phyloP scores from a whole-genome alignment of 2,797 vertebrate genomes.

The Otolemur crassicaudatus region DNA sequence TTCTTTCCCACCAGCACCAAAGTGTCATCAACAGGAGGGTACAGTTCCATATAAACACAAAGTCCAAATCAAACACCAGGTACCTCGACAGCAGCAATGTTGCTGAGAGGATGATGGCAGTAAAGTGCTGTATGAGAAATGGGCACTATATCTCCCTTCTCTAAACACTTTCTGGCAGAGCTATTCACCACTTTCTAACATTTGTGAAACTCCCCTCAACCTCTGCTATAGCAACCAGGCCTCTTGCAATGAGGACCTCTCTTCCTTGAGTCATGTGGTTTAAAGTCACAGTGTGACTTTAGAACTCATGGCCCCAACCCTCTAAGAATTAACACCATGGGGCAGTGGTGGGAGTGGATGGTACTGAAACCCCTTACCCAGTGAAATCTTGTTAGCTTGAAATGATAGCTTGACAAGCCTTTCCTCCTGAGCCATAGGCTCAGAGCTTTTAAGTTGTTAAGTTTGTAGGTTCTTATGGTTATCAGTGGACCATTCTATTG shows the following conservation, averaged over 20 bases:
- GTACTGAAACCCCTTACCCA: neutral
- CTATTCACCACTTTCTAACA: neutral
- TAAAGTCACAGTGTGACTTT: neutral
- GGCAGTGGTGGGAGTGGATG: neutral
- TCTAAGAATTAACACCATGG: neutral
- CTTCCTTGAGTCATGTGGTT: neutral
- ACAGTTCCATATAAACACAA: constrained; percentile 5
- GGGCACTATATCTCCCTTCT: neutral
- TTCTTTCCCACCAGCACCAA: constrained; percentile 46
- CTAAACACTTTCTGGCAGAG: neutral
- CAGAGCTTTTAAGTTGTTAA: neutral
- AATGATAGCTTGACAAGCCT: neutral
- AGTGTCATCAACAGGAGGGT: neutral
- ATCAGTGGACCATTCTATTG: neutral
- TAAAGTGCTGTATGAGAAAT: neutral
- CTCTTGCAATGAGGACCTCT: neutral
- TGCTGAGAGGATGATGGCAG: neutral
- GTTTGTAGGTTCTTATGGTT: neutral
- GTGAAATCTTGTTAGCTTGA: neutral
- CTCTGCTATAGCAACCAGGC: neutral
- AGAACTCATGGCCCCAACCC: neutral
- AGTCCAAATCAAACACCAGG: neutral
- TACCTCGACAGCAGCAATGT: neutral
- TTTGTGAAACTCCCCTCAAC: neutral
- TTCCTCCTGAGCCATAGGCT: neutral